Evolutionary conservation across 2,113 vertebrate genomes (phyloP).

Genomic region (Bettongia penicillata): DNA sequence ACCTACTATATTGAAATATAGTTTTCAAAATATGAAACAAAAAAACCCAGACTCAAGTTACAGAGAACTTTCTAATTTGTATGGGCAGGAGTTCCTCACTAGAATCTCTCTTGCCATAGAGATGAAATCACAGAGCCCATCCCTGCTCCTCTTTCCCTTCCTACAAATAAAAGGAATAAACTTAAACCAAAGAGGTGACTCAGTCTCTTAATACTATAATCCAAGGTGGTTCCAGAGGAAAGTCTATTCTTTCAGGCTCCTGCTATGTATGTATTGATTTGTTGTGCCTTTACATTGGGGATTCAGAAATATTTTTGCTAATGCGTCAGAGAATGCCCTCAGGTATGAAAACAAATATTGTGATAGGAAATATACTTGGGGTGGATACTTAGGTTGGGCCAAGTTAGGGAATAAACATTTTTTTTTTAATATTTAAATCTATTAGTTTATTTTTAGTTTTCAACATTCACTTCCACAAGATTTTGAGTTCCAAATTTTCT

Average conservation of each 20-base stretch:
- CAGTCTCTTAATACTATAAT: conserved; percentile 33
- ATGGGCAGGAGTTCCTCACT: not conserved
- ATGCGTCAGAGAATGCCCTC: not conserved
- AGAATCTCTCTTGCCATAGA: not conserved
- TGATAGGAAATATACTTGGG: conserved; percentile 17
- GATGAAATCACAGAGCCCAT: not conserved
- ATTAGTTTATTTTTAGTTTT: no score
- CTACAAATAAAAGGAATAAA: not conserved
- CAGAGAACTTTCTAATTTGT: not conserved
- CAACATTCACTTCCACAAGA: no score
- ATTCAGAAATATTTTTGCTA: conserved; percentile 39
- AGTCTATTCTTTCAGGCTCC: not conserved
- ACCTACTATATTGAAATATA: not conserved
- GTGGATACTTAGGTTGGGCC: conserved; percentile 4
- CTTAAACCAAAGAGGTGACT: not conserved
- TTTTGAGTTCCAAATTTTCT: no score
- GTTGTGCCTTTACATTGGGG: not conserved
- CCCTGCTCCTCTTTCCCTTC: not conserved
- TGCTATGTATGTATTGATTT: conserved; percentile 39
- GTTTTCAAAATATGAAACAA: not conserved
- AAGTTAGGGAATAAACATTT: conserved; percentile 21
- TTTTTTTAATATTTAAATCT: no score
- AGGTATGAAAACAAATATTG: conserved; percentile 2
- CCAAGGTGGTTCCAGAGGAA: conserved; percentile 41
- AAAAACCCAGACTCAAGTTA: not conserved